Evolutionary conservation across 1,140 invertebrate genomes (phyloP), one percentile per base, ranked within the genome.

Genomic region (Magallana angulata): DNA sequence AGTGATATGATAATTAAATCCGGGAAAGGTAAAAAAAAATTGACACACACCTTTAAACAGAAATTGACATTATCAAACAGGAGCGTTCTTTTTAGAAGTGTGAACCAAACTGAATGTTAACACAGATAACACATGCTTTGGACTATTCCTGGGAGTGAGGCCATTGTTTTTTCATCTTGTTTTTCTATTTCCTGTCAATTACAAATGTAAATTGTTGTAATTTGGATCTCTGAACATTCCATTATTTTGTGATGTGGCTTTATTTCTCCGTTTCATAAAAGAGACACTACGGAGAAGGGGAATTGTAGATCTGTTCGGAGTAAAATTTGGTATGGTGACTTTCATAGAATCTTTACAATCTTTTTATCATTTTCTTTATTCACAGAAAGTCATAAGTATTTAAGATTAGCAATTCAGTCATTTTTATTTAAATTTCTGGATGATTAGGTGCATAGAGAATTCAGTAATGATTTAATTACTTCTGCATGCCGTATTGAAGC

Each of bases 181-280:
- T 8, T 76, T 30, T 30, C 18, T 30, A 76, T 76, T 76, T 76
- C 68, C 68, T 12, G 68, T 76, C 68, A 76, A 36, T 76, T 76
- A 76, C 68, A 76, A 76, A 76, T 30, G 68, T 8, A 11, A 11
- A 9, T 3, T 11, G 5, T 30, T 76, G 18, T 76, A 9, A 30
- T 12, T 76, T 76, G 36, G 24, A 30, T 24, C 18, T 48, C 12
- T 76, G 36, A 4, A 76, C 68, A 76, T 76, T 12, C 36, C 24
- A 76, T 76, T 12, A 76, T 11, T 36, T 76, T 36, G 30, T 30
- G 12, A 76, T 36, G 18, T 24, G 7, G 68, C 30, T 76, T 0
- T 36, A 7, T 6, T 76, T 76, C 36, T 76, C 30, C 8, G 68
- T 24, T 30, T 18, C 18, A 18, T 30, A 24, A 24, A 24, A 24